Percentiles rank a stretch among this genome's conserved stretches.
Conservation (phyloP, 1,140 invertebrate genomes). For the Philotrypesis tridentata region DNA sequence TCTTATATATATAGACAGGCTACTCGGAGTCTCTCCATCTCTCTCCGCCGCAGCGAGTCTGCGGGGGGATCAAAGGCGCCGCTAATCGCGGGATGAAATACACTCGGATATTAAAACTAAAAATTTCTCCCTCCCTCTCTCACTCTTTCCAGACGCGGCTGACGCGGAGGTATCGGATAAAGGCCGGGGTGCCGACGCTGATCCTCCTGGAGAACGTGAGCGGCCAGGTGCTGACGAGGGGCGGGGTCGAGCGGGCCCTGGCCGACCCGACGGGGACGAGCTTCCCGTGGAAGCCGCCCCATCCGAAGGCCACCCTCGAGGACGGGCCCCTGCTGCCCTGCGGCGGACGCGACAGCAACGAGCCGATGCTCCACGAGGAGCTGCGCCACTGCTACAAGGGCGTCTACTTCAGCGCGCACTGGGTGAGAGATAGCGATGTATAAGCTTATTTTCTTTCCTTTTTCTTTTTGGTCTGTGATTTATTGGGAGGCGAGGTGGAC, state of each 20-base stretch:
- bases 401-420: constrained; percentile 88
- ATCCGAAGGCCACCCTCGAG: constrained; percentile 75
- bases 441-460: no score
- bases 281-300: constrained; percentile 84
- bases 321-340: constrained; percentile 78
- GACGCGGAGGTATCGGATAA: constrained; percentile 82
- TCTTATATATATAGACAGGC: background rate
- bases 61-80: no score
- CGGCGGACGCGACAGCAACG: constrained; percentile 71
- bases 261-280: constrained; percentile 79
- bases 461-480: no score
- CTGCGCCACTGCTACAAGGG: constrained; percentile 79
- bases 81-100: no score
- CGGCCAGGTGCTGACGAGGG: constrained; percentile 77
- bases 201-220: constrained; percentile 80
- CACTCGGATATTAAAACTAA: no score
- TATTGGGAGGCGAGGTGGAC: no score
- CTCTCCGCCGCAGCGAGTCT: no score
- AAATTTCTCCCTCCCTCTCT: background rate
- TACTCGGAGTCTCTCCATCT: no score
- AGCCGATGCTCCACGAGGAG: constrained; percentile 75
- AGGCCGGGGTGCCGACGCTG: constrained; percentile 83
- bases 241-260: constrained; percentile 80
- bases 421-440: constrained; percentile 76
- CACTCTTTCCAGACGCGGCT: constrained; percentile 77